Base-by-base conservation (phyloP, 1,140 invertebrate genomes). In the Neoseiulus cucumeris region DNA sequence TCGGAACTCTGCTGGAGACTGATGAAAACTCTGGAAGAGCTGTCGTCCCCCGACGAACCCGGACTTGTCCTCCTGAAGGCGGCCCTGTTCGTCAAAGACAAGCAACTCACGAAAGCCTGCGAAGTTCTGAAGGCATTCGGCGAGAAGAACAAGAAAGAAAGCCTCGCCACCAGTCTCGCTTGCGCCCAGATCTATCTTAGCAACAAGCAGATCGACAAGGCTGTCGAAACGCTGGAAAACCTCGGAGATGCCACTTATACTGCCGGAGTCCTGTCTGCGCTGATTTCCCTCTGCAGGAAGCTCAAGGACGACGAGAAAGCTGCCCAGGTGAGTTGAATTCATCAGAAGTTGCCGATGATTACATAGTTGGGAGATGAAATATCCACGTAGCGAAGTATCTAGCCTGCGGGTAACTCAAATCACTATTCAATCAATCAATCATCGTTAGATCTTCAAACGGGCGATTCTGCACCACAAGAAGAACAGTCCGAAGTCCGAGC, bases 121-220 rank as follows among this genome's bases (percentile, higher is more conserved):
- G 25, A 59, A 20, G 51, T 25, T 25, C 51, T 59, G 4, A 20
- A 25, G 22, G 17, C 25, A 12, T 59, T 59, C 51, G 51, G 51
- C 22, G 22, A 25, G 14, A 33, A 25, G 25, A 14, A 59, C 22
- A 25, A 25, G 14, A 29, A 14, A 12, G 25, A 47, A 42, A 65
- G 44, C 33, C 47, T 47, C 44, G 30, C 29, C 0, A 65, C 20
- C 14, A 68, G 20, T 33, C 68, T 66, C 51, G 47, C 41, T 6
- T 68, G 33, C 17, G 30, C 28, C 22, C 64, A 47, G 39, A 30
- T 44, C 5, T 20, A 41, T 25, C 18, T 64, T 82, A 83, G 68
- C 71, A 84, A 76, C 82, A 89, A 72, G 82, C 86, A 89, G 74
- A 75, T 80, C 2, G 75, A 80, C 25, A 84, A 88, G 69, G 89